Conservation (phyloP, 2,797 vertebrate genomes). For the Myotis myotis region DNA sequence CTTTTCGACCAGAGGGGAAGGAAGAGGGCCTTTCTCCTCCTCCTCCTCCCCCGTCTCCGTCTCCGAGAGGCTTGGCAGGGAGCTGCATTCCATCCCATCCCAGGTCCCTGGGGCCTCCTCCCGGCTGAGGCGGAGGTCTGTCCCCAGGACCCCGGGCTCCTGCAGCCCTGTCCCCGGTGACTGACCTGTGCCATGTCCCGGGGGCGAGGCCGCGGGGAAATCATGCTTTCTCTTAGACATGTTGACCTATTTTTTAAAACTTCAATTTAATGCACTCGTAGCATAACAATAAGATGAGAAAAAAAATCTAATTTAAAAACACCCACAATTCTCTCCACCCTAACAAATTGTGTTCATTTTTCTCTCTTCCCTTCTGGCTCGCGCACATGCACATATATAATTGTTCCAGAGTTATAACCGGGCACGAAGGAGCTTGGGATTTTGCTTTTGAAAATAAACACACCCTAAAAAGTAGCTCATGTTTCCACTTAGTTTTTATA, state of each 20-base stretch:
- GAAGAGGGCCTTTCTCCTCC: background rate
- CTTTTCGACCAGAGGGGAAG: background rate
- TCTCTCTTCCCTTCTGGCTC: background rate
- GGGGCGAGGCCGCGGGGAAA: background rate
- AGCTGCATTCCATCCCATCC: background rate
- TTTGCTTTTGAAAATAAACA: background rate
- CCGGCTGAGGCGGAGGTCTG: background rate
- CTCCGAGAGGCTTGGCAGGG: constrained; percentile 24
- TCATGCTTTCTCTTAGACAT: background rate
- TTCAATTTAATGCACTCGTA: background rate
- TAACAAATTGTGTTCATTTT: background rate
- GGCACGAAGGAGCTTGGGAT: background rate
- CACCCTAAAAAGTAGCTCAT: background rate
- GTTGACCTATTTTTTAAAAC: constrained; percentile 33
- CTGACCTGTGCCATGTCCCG: background rate
- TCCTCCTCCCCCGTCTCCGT: background rate
- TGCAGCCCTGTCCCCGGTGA: background rate
- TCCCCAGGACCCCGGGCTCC: background rate
- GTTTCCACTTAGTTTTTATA: background rate
- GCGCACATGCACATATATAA: rapidly evolving
- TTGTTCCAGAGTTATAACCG: background rate
- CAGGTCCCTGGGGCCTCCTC: background rate
- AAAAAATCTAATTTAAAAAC: background rate
- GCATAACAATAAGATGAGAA: background rate
- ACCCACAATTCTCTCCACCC: constrained; percentile 12